Evolutionary conservation across 2,888 invertebrate genomes (phyloP).

Genomic region (Creontiades dilutus): DNA sequence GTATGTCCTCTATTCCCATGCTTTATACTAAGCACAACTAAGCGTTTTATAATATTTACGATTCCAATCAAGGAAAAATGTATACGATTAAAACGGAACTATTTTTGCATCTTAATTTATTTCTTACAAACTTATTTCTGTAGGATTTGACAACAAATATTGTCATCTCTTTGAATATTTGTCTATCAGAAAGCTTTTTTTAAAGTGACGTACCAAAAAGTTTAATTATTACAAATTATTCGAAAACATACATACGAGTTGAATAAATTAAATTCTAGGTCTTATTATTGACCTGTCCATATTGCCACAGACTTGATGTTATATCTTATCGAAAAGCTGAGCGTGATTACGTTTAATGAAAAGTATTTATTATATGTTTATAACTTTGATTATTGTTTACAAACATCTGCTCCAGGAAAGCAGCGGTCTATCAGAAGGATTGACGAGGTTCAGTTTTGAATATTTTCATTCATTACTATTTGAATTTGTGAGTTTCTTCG

Average conservation of each 20-base stretch:
- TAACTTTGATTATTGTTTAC: slow-evolving; percentile 23
- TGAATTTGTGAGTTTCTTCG: background rate
- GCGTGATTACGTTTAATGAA: slow-evolving; percentile 27
- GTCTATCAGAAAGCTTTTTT: slow-evolving; percentile 60
- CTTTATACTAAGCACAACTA: slow-evolving; percentile 74
- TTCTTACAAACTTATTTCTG: slow-evolving; percentile 67
- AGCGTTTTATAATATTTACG: slow-evolving; percentile 73
- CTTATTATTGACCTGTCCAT: slow-evolving; percentile 49
- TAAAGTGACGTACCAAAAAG: slow-evolving; percentile 43
- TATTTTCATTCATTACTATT: background rate
- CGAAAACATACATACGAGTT: slow-evolving; percentile 11
- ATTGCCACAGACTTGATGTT: slow-evolving; percentile 36
- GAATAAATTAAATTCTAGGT: slow-evolving; percentile 53
- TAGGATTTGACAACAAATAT: slow-evolving; percentile 56
- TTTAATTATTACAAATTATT: slow-evolving; percentile 44
- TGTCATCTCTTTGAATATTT: slow-evolving; percentile 57
- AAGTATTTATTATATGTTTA: slow-evolving; percentile 15
- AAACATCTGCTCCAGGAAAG: slow-evolving; percentile 57
- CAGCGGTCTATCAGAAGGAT: slow-evolving; percentile 1
- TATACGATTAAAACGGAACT: slow-evolving; percentile 74
- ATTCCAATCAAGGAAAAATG: slow-evolving; percentile 72
- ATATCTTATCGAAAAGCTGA: slow-evolving; percentile 34
- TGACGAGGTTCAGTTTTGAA: background rate
- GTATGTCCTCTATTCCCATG: slow-evolving; percentile 73
- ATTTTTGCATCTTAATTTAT: slow-evolving; percentile 74